Evolutionary conservation across 1,140 invertebrate species (phyloP).

Genomic region (Physella acuta): DNA sequence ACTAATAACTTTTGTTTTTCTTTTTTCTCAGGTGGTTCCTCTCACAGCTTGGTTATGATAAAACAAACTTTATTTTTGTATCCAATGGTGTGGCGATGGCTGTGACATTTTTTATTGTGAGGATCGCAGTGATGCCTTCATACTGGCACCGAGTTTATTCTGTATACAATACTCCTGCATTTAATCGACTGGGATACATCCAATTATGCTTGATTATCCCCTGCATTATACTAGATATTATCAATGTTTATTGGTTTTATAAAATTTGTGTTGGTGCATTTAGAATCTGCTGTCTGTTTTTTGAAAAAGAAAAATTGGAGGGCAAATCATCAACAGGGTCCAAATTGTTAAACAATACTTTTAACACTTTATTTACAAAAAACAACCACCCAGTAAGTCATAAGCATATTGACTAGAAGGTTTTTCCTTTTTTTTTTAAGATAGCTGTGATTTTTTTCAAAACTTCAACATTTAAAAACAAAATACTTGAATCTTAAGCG

Average conservation of each 20-base stretch:
- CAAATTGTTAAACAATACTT: background rate
- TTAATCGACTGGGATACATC: slow-evolving; percentile 47
- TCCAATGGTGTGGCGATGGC: slow-evolving; percentile 55
- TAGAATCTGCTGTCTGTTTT: slow-evolving; percentile 36
- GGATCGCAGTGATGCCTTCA: slow-evolving; percentile 49
- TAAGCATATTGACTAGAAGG: slow-evolving; percentile 16
- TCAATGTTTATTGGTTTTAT: slow-evolving; percentile 56
- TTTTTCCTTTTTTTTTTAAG: background rate
- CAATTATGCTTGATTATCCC: slow-evolving; percentile 47
- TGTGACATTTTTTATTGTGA: slow-evolving; percentile 50
- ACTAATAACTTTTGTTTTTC: background rate
- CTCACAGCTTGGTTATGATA: slow-evolving; percentile 44
- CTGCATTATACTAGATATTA: slow-evolving; percentile 50
- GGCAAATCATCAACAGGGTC: slow-evolving; percentile 31
- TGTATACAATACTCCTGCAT: slow-evolving; percentile 45
- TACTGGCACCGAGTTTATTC: slow-evolving; percentile 53
- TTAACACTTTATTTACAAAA: background rate
- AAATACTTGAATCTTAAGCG: too few relatives aligned
- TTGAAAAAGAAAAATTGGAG: slow-evolving; percentile 10
- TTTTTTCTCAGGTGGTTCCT: slow-evolving; percentile 51
- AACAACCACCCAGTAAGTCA: slow-evolving; percentile 10
- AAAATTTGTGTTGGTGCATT: slow-evolving; percentile 48
- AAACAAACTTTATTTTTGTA: slow-evolving; percentile 43
- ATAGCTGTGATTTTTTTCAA: background rate
- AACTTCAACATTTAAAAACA: background rate